Evolutionary conservation across 2,888 invertebrate species (phyloP), one percentile per base, ranked within the genome.

Genomic region (Gastrophysa polygoni): DNA sequence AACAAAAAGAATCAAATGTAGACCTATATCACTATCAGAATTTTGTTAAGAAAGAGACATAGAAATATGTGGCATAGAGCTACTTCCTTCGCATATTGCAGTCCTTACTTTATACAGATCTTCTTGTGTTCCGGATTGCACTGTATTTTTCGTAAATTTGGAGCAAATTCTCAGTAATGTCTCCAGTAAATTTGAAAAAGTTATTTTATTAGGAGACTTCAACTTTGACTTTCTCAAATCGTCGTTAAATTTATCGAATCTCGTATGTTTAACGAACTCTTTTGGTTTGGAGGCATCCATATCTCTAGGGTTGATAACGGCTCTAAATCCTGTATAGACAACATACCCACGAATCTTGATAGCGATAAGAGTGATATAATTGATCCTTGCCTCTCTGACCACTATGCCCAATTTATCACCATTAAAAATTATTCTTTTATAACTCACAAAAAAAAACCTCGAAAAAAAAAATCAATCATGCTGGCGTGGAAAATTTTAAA

Each of bases 11-110:
- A 20, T 21, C 8, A 20, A 6, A 20, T 47, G 8, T 14, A 47
- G 24, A 47, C 47, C 20, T 2, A 8, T 47, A n/a, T 10, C 6
- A n/a, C 47, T 47, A 7, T 11, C 10, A 20, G 20, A 47, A 8
- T 47, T 47, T 20, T 47, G 47, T 1, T 20, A n/a, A 10, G 47
- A 47, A 2, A 10, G 47, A n/a, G 47, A 47, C 14, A 47, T 47
- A n/a, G 47, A 47, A 20, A 14, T 47, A 47, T 47, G 47, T 20
- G 47, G 47, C 24, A 47, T 11, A 14, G 46, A 46, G 46, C 46
- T 46, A 14, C n/a, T 46, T 16, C 46, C 14, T 14, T 46, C 46
- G 10, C 46, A 46, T 14, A 46, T 46, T 3, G 46, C 46, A 3
- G 16, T 46, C 16, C n/a, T 46, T 16, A 46, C 46, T 14, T 2